Conservation (phyloP, 2,888 invertebrate genomes). For the Phrixothrix hirtus region DNA sequence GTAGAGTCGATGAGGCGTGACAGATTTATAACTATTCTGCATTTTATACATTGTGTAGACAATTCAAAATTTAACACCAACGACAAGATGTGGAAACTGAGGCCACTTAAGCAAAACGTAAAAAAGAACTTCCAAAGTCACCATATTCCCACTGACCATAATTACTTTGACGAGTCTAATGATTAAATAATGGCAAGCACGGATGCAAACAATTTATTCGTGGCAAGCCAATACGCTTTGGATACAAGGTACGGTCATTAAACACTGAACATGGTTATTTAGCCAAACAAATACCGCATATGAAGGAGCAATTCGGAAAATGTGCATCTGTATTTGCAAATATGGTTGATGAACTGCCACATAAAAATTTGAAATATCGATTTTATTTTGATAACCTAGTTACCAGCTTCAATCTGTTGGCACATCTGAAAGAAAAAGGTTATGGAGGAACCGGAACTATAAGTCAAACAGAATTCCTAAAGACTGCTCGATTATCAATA, state of each 20-base stretch:
- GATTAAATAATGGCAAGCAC: no score
- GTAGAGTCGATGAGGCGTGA: not conserved
- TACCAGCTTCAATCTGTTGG: no score
- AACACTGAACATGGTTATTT: no score
- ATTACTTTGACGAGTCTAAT: not conserved
- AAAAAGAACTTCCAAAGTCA: not conserved
- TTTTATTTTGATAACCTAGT: no score
- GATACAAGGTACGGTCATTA: slow-evolving; percentile 38
- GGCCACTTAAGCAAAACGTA: not conserved
- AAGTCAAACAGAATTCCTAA: not conserved
- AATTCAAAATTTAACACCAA: not conserved
- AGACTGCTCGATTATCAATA: not conserved
- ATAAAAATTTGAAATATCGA: no score
- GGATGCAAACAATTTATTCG: no score
- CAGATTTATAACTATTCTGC: not conserved
- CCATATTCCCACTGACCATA: no score
- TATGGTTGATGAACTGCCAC: no score
- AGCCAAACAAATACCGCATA: not conserved
- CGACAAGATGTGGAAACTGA: not conserved
- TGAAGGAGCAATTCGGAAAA: not conserved
- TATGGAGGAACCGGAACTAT: not conserved
- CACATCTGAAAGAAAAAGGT: not conserved
- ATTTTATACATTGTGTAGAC: slow-evolving; percentile 1
- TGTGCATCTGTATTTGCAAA: not conserved
- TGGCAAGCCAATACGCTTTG: slow-evolving; percentile 40